Evolutionary conservation across 2,888 invertebrate species (phyloP), one percentile per base, ranked within the genome.

Genomic region (Tyria jacobaeae): DNA sequence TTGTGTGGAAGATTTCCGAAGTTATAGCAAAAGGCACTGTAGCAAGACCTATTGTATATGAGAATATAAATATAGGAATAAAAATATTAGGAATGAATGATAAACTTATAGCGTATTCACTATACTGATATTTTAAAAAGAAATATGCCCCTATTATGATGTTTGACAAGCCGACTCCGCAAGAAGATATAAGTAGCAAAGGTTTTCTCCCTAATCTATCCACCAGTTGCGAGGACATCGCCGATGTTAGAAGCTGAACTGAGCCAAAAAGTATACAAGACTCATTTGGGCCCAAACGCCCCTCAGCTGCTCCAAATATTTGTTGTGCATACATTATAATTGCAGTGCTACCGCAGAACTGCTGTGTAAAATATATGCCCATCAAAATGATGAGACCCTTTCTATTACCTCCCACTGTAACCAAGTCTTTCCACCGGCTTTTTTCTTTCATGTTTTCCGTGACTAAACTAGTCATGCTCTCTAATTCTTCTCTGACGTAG

Each of bases 21-120:
- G 95, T 94, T 55, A 95, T 94, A 47, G 95, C 94, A 79, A 95
- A 96, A 34, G 95, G 95, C 71, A 96, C 91, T 3, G 95, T 95
- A 1, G 95, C 95, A 80, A 95, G 91, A 17, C 95, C 95, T 79
- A 96, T 90, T 3, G 95, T 95, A 63, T 95, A 95, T 41, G 95
- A 94, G 73, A 95, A 94, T 87, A 95, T 95, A 88, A 95, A 96
- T 68, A 94, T 89, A 35, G 95, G 94, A 78, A 96, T 91, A 76
- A 95, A 94, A 70, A 93, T 87, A 60, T 95, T 89, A 65, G 95
- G 95, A 80, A 96, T 88, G 93, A 95, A 95, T 57, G 88, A 90
- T 62, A 95, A 75, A 60, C 86, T 87, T 41, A 91, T 89, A 10
- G 94, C 80, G 65, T 93, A 92, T 17, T 94, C 89, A 63, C 89